Conservation (phyloP, 2,113 vertebrate species). For the Pristiophorus japonicus region DNA sequence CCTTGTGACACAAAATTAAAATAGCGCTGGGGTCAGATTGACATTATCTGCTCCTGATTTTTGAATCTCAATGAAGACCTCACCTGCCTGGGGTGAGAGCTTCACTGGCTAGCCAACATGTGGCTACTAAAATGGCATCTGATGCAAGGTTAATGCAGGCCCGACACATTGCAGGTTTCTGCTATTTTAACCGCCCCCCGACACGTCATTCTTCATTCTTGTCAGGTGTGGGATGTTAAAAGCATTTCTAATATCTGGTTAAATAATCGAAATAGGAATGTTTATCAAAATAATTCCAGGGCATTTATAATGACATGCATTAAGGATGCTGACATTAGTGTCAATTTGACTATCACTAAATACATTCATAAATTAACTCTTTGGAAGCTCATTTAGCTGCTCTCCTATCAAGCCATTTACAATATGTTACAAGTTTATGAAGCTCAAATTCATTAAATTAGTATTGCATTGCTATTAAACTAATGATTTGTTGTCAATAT, state of each 20-base stretch:
- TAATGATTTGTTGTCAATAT: background rate
- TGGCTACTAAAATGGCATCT: background rate
- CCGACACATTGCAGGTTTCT: background rate
- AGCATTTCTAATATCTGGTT: background rate
- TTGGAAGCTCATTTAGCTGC: background rate
- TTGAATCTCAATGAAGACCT: no score
- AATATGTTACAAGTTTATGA: constrained; percentile 1
- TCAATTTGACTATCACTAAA: constrained; percentile 9
- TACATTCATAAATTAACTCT: background rate
- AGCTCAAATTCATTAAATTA: constrained; percentile 5
- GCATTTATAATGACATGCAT: background rate
- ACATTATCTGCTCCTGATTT: background rate
- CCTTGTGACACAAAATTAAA: background rate
- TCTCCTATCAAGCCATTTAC: background rate
- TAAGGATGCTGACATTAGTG: background rate
- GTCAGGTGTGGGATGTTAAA: background rate
- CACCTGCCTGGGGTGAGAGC: no score
- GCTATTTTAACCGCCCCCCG: background rate
- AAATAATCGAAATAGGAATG: background rate
- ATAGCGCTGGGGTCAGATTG: background rate
- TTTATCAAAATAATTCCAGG: background rate
- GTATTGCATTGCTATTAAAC: background rate
- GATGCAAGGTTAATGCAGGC: background rate
- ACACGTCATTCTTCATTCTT: background rate
- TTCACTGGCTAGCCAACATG: background rate